A percentile compares a stretch with the other conserved stretches of the same genome.
These are phyloP conservation scores for Apodemus speciosus DNA, from an alignment of 2,113 vertebrate genomes.

Conservation along the genomic window DNA sequence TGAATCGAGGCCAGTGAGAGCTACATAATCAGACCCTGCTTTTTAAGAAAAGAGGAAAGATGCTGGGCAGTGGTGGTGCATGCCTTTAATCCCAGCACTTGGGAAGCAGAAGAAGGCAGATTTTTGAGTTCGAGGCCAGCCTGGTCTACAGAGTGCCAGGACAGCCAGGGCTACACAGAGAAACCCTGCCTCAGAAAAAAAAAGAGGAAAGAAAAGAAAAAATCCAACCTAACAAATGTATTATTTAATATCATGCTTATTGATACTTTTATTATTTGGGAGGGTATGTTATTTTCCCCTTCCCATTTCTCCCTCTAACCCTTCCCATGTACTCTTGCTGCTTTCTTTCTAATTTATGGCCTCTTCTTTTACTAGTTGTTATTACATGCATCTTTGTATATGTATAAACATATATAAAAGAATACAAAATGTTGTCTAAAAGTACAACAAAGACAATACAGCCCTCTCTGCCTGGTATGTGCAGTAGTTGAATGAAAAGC, in stretches of 20 bases:
- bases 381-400: background rate
- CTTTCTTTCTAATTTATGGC: background rate
- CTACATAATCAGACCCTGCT: background rate
- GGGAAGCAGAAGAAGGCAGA: too few relatives aligned
- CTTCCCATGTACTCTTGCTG: background rate
- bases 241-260: background rate
- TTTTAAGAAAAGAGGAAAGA: background rate
- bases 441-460: background rate
- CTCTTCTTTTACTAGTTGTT: background rate
- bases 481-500: background rate
- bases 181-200: too few relatives aligned
- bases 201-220: background rate
- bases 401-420: background rate
- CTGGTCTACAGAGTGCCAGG: too few relatives aligned
- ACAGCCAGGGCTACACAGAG: too few relatives aligned
- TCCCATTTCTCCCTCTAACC: background rate
- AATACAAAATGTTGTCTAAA: conserved; percentile 46
- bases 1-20: background rate
- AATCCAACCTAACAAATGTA: background rate
- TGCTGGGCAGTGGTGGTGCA: too few relatives aligned
- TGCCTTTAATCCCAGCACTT: too few relatives aligned
- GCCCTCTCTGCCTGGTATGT: background rate
- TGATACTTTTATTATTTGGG: background rate
- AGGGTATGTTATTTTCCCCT: background rate
- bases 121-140: too few relatives aligned